A percentile compares a stretch with the other conserved stretches of the same genome.
phyloP scores from a whole-genome alignment of 1,140 invertebrate genomes.

The Sminthurinus signatus region DNA sequence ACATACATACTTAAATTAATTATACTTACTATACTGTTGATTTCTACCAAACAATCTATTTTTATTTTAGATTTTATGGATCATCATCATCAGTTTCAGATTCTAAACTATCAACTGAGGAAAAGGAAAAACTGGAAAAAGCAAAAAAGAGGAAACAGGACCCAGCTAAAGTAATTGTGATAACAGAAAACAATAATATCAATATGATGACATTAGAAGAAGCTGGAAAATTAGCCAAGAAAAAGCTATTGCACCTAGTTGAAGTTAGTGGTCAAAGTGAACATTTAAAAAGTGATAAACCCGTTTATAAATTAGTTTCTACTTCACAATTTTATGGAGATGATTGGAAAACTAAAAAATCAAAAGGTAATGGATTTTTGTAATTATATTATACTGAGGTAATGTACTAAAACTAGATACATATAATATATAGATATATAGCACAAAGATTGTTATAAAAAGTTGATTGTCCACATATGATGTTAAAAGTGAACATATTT shows the following conservation, averaged over 20 bases:
- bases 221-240: slow-evolving; percentile 36
- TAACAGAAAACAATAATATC: slow-evolving; percentile 12
- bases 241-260: slow-evolving; percentile 12
- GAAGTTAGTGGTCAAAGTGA: slow-evolving; percentile 1
- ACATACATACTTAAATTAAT: too few relatives aligned
- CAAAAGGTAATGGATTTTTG: too few relatives aligned
- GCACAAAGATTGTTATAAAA: too few relatives aligned
- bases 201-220: slow-evolving; percentile 24
- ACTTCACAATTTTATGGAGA: slow-evolving; percentile 14
- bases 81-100: background rate
- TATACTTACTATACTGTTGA: too few relatives aligned
- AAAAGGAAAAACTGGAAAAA: slow-evolving; percentile 1
- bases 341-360: slow-evolving; percentile 11
- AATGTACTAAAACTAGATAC: too few relatives aligned
- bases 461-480: too few relatives aligned
- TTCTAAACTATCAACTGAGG: background rate
- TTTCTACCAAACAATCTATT: too few relatives aligned
- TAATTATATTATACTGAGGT: too few relatives aligned
- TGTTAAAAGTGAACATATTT: too few relatives aligned
- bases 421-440: too few relatives aligned
- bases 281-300: slow-evolving; percentile 22
- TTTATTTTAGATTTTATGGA: too few relatives aligned
- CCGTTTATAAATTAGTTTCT: slow-evolving; percentile 30
- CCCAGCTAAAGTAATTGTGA: slow-evolving; percentile 18
- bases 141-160: slow-evolving; percentile 18